Base-by-base conservation (phyloP, 1,140 invertebrate genomes). In the Cylas formicarius region DNA sequence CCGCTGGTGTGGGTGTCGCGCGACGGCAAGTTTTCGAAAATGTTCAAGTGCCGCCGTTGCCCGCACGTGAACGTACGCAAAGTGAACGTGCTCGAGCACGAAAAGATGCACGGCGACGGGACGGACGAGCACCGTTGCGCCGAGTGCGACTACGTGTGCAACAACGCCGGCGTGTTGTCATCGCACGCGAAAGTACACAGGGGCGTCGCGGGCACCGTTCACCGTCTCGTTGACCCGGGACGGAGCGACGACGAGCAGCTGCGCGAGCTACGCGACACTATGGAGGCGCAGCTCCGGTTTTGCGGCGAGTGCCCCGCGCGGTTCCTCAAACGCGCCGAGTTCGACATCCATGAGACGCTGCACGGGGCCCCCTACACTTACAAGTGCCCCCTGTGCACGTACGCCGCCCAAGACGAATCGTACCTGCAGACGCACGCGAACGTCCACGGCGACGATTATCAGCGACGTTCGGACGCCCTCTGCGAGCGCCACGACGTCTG, bases 11-110 rank as follows among this genome's bases (percentile, higher is more conserved):
- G 82, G 80, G 81, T 85, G 1, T 80, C 79, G 0, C 74, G 74
- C 4, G 74, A 75, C 47, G 81, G 81, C 13, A 76, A 78, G 8
- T 80, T 87, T 43, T 75, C 77, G 7, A 90, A 90, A 66, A 86
- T 92, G 77, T 82, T 84, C 53, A 87, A 88, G 58, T 92, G 87
- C 60, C 72, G 82, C 20, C 82, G 77, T 57, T 91, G 89, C 64
- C 87, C 89, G 0, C 86, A 88, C 62, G 81, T 87, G 1, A 88
- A 88, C 58, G 68, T 77, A 6, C 67, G 82, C 21, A 81, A 83
- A 67, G 78, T 80, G 21, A 87, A 87, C 61, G 82, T 91, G 20
- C 75, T 78, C n/a, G 83, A 87, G 48, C 88, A 92, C 65, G 86
- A 91, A 63, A 80, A 81, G 62, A 86, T 90, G 78, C 88, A 91